A percentile compares a stretch with the other conserved stretches of the same genome.
phyloP scores from a whole-genome alignment of 2,113 vertebrate genomes.

The Otus sunia region DNA sequence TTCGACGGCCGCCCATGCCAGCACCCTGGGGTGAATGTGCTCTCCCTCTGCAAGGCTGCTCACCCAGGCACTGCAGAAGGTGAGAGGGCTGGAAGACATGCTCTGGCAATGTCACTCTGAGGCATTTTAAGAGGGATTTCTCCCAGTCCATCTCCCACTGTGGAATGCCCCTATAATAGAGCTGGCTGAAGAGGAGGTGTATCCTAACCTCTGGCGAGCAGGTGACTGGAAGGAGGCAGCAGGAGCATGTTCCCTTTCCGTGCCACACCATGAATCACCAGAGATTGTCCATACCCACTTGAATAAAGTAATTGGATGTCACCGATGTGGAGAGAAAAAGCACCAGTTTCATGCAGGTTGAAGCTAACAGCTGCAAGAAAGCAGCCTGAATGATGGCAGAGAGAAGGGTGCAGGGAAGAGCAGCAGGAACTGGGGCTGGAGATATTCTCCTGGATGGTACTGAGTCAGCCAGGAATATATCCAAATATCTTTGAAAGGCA shows the following conservation, averaged over 20 bases:
- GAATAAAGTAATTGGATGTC: neutral
- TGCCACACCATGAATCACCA: accelerated
- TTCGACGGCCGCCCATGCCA: accelerated
- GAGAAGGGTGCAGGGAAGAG: neutral
- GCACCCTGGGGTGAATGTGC: neutral
- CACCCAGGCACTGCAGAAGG: neutral
- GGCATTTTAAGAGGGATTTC: neutral
- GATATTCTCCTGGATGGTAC: neutral
- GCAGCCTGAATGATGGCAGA: neutral
- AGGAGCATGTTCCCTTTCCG: accelerated
- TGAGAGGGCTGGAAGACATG: neutral
- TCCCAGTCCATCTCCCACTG: accelerated
- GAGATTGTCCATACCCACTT: neutral
- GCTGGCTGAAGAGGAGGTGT: neutral
- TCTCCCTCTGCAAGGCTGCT: neutral
- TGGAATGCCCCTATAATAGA: neutral
- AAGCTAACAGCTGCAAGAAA: neutral
- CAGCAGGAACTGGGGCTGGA: neutral
- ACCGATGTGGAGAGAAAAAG: accelerated
- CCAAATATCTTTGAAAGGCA: neutral
- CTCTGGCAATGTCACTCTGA: neutral
- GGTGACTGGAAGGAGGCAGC: neutral
- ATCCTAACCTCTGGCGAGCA: neutral
- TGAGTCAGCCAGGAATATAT: neutral
- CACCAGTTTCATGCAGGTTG: neutral